Evolutionary conservation across 2,888 invertebrate species (phyloP), one percentile per base, ranked within the genome.

Genomic region (Gymnocheta viridis): DNA sequence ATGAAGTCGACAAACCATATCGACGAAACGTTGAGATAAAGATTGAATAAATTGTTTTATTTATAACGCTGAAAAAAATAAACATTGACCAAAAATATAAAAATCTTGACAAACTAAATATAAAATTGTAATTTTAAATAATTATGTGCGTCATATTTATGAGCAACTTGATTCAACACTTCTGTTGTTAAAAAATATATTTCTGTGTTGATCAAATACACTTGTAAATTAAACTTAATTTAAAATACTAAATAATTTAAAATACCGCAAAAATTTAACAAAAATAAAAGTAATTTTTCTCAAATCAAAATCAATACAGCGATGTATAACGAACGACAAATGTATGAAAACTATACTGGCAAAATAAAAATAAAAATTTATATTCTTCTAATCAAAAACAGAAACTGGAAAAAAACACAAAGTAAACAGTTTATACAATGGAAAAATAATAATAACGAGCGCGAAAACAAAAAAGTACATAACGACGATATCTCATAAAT

Each of bases 321-420:
- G 84, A 77, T 58, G 47, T 54, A n/a, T 56, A 56, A 72, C n/a
- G n/a, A n/a, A n/a, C n/a, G n/a, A 32, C 77, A 80, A 81, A 77
- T 62, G 84, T 56, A 56, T 29, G 22, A 77, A 84, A 81, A 73
- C 67, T 62, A n/a, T n/a, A 84, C 80, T 84, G 77, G 35, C 80
- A 69, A 72, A 73, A 72, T 47, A 67, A 76, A 47, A 69, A 77
- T 14, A 81, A 84, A 72, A 81, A 47, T 38, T 73, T 4, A 77
- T 73, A 73, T 60, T 67, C 47, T 67, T 81, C 54, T 81, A 77
- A 84, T 84, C 77, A 69, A 67, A 44, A 54, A 49, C 19, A 51
- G 19, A 77, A 60, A 56, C 14, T 56, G 47, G 32, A 32, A 62
- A 19, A 49, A 47, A 47, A 62, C 12, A 74, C 9, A 4, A 35